These are phyloP conservation scores for Heterochromis multidens DNA, from an alignment of 2,113 vertebrate genomes.

Conservation along the genomic window DNA sequence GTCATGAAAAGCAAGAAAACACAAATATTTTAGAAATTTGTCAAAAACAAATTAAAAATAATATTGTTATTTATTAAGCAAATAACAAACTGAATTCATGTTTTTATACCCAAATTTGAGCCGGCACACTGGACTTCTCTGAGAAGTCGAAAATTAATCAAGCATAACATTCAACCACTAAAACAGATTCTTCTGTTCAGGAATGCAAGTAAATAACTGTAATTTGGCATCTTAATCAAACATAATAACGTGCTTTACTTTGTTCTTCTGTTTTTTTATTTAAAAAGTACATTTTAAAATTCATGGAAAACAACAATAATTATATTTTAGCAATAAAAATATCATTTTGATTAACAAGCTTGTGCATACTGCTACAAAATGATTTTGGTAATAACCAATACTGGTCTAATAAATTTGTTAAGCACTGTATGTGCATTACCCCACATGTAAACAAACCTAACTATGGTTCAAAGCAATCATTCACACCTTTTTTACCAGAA, in stretches of 20 bases:
- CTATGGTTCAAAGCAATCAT: not conserved
- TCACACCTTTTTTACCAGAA: not conserved
- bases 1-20: not conserved
- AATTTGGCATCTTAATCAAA: not conserved
- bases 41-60: too few species aligned
- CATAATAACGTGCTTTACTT: not conserved
- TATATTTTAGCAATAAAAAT: not conserved
- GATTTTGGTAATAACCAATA: not conserved
- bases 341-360: not conserved
- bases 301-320: not conserved
- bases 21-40: too few species aligned
- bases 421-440: not conserved
- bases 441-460: not conserved
- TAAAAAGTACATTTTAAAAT: not conserved
- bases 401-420: not conserved
- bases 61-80: too few species aligned
- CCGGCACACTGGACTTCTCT: too few species aligned
- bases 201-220: too few species aligned
- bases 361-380: not conserved
- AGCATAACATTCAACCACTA: too few species aligned
- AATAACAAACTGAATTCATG: too few species aligned
- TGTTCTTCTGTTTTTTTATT: not conserved
- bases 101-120: too few species aligned
- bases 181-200: too few species aligned
- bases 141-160: too few species aligned